Percentiles rank a stretch among this genome's conserved stretches.
phyloP scores from a whole-genome alignment of 2,888 invertebrate species.

The Eudasyphora cyanicolor region DNA sequence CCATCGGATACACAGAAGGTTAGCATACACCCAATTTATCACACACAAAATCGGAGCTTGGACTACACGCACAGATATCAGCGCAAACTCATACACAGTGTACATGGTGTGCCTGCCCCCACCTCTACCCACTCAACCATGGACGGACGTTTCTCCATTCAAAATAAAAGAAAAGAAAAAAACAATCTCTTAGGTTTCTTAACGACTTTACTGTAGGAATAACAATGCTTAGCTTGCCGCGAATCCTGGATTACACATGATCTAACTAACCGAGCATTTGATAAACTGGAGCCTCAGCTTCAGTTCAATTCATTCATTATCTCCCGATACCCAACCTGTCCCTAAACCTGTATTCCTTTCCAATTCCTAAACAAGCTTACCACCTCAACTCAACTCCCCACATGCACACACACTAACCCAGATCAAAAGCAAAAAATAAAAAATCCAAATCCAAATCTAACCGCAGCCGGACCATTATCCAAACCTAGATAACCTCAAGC shows the following conservation, averaged over 20 bases:
- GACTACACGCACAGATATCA: slow-evolving; percentile 61
- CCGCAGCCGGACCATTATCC: slow-evolving; percentile 38
- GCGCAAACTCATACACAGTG: slow-evolving; percentile 48
- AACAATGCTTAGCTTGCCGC: slow-evolving; percentile 28
- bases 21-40: slow-evolving; percentile 69
- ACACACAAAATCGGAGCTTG: slow-evolving; percentile 55
- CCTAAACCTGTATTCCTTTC: slow-evolving; percentile 1
- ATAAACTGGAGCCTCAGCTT: neutral
- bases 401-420: slow-evolving; percentile 58
- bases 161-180: neutral
- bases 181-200: neutral
- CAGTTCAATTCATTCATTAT: slow-evolving; percentile 13
- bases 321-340: slow-evolving; percentile 20
- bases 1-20: slow-evolving; percentile 75
- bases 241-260: slow-evolving; percentile 27
- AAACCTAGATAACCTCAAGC: neutral
- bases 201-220: neutral
- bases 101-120: slow-evolving; percentile 42
- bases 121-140: slow-evolving; percentile 3
- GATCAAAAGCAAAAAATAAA: slow-evolving; percentile 34
- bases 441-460: slow-evolving; percentile 25
- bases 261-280: slow-evolving; percentile 41
- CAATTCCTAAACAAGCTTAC: slow-evolving; percentile 45
- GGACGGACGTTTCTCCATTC: neutral
- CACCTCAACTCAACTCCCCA: slow-evolving; percentile 45